These are phyloP conservation scores for Nycticebus coucang DNA, from an alignment of 2,113 vertebrate genomes.

Conservation along the genomic window DNA sequence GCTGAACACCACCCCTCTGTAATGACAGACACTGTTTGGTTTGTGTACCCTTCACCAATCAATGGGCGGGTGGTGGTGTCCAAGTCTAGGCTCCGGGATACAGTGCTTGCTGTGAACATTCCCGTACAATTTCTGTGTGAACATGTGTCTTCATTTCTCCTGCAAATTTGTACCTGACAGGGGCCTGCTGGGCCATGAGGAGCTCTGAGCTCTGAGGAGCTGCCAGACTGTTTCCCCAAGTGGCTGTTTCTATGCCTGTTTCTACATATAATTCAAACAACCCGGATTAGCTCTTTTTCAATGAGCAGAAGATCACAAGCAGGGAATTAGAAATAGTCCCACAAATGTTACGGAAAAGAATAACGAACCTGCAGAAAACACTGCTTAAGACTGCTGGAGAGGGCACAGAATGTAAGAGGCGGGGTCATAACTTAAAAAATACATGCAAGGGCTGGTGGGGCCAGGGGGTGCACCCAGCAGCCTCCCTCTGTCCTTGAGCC, in stretches of 20 bases:
- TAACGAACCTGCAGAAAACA: accelerated
- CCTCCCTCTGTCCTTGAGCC: background rate
- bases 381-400: accelerated
- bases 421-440: accelerated
- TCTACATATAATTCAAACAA: too few species aligned
- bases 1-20: accelerated
- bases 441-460: accelerated
- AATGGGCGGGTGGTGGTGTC: too few species aligned
- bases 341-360: background rate
- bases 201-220: too few species aligned
- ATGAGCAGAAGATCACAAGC: background rate
- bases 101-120: accelerated
- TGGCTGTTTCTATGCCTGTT: background rate
- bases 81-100: accelerated
- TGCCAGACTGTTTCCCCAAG: background rate
- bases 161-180: accelerated
- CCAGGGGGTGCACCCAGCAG: accelerated
- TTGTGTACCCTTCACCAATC: accelerated
- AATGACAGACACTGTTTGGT: accelerated
- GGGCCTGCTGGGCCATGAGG: background rate
- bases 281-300: too few species aligned
- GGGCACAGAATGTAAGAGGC: background rate
- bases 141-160: accelerated
- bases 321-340: background rate
- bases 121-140: accelerated